These are phyloP conservation scores for Rattus norvegicus DNA, from an alignment of 2,113 vertebrate species.

Conservation along the genomic window DNA sequence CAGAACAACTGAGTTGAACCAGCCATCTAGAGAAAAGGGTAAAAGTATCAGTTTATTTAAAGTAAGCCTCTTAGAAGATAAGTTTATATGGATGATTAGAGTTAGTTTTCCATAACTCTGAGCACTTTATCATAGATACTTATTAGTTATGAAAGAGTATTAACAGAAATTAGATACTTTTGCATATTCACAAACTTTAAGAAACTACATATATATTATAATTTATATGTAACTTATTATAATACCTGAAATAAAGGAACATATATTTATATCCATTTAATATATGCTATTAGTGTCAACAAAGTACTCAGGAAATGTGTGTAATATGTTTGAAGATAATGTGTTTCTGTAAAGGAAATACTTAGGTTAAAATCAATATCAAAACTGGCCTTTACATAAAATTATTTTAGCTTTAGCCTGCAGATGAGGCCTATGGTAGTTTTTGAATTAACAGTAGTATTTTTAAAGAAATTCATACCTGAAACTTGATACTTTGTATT, in stretches of 20 bases:
- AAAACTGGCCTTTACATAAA: background rate
- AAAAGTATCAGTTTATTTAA: no score
- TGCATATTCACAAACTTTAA: background rate
- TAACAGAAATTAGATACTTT: background rate
- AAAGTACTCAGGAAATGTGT: background rate
- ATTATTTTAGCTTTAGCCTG: background rate
- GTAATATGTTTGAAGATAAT: background rate
- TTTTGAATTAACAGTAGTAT: background rate
- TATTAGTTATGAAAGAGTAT: constrained; percentile 1
- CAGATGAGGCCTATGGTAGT: background rate
- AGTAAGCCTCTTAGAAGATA: no score
- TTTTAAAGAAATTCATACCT: background rate
- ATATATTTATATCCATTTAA: background rate
- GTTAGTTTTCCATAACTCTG: background rate
- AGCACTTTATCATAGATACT: background rate
- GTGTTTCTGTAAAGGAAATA: background rate
- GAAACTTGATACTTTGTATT: background rate
- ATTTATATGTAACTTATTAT: background rate
- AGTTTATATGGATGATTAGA: no score
- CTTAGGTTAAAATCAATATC: background rate
- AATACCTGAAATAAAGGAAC: background rate
- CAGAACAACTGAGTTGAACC: no score
- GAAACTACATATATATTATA: no score
- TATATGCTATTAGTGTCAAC: background rate
- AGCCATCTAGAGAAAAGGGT: no score